Evolutionary conservation across 2,797 vertebrate genomes (phyloP).

Genomic region (Sebastiscus tertius): DNA sequence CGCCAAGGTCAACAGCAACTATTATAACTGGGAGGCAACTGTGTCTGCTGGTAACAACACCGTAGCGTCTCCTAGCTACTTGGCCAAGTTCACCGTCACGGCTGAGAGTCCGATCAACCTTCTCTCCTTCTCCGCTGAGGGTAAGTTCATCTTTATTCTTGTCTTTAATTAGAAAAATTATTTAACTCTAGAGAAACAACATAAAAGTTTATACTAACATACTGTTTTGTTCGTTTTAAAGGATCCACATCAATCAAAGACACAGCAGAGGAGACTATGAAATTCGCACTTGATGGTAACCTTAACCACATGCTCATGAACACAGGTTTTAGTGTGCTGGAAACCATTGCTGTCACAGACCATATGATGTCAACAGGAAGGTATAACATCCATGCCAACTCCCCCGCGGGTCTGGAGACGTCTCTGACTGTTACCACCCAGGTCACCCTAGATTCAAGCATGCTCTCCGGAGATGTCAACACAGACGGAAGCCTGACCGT

Average conservation of each 20-base stretch:
- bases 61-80: conserved; percentile 69
- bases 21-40: conserved; percentile 90
- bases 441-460: conserved; percentile 71
- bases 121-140: conserved; percentile 88
- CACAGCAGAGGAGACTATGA: conserved; percentile 69
- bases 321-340: conserved; percentile 80
- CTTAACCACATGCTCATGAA: conserved; percentile 86
- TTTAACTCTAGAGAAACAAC: neutral
- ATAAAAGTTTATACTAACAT: neutral
- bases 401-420: conserved; percentile 83
- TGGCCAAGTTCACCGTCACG: conserved; percentile 78
- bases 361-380: conserved; percentile 75
- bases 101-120: conserved; percentile 85
- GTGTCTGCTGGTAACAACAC: conserved; percentile 86
- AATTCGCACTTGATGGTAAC: conserved; percentile 76
- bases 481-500: conserved; percentile 81
- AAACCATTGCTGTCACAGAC: conserved; percentile 72
- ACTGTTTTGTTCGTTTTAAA: conserved; percentile 67
- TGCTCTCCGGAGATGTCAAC: conserved; percentile 80
- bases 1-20: conserved; percentile 88
- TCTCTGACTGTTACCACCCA: conserved; percentile 80
- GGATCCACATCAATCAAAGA: conserved; percentile 83
- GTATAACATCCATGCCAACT: conserved; percentile 75
- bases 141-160: conserved; percentile 76
- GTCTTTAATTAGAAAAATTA: neutral